Evolutionary conservation across 2,113 vertebrate species (phyloP).

Genomic region (Notothenia rossii): DNA sequence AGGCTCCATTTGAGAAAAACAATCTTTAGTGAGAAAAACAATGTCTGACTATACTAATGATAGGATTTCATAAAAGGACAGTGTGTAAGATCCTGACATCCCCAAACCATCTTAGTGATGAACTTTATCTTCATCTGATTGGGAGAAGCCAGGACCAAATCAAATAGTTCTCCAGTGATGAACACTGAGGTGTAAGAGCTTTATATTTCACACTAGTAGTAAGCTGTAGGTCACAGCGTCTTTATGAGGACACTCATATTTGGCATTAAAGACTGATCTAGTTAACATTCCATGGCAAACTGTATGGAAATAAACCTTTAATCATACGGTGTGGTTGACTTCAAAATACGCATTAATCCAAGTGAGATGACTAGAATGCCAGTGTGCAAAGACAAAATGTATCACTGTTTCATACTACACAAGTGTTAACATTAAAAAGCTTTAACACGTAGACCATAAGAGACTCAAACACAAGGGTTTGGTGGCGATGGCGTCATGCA

Average conservation of each 20-base stretch:
- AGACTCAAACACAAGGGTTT: constrained; percentile 50
- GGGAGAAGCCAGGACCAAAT: constrained; percentile 28
- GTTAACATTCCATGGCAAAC: constrained; percentile 34
- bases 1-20: constrained; percentile 40
- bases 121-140: constrained; percentile 2
- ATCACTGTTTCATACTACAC: constrained; percentile 42
- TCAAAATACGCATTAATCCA: constrained; percentile 27
- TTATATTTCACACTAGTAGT: constrained; percentile 43
- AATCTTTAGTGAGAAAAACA: constrained; percentile 7
- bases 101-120: constrained; percentile 23
- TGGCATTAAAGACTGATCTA: constrained; percentile 66
- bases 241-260: constrained; percentile 67
- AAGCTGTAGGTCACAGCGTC: constrained; percentile 49
- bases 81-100: constrained; percentile 9
- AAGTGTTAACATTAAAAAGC: constrained; percentile 49
- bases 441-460: constrained; percentile 27
- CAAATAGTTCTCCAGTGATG: constrained; percentile 18
- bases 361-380: constrained; percentile 26
- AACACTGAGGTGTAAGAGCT: constrained; percentile 35
- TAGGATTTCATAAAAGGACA: constrained; percentile 34
- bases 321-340: constrained; percentile 3
- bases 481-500: constrained; percentile 62
- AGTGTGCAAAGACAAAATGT: constrained; percentile 35
- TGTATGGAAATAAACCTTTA: constrained; percentile 36
- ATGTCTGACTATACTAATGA: constrained; percentile 14